These are phyloP conservation scores for Drosophila austrosaltans DNA, from an alignment of 2,888 invertebrate genomes.

Conservation along the genomic window DNA sequence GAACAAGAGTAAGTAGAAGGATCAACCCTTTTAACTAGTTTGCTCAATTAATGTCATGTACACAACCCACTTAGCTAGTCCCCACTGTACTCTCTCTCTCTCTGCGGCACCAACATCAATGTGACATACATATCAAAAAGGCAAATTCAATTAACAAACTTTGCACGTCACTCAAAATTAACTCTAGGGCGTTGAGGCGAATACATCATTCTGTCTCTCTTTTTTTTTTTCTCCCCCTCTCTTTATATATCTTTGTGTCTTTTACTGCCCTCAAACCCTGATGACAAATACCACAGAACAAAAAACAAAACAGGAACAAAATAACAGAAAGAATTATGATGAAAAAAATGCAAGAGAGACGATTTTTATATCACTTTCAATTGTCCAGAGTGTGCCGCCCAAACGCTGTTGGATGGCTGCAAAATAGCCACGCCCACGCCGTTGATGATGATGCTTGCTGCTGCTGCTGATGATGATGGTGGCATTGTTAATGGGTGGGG, in stretches of 20 bases:
- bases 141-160: constrained; percentile 78
- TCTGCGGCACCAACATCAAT: constrained; percentile 48
- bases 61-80: constrained; percentile 77
- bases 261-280: constrained; percentile 21
- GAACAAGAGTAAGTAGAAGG: constrained; percentile 2
- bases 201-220: constrained; percentile 14
- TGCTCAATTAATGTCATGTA: constrained; percentile 78
- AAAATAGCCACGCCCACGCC: constrained; percentile 41
- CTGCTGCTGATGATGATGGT: constrained; percentile 27
- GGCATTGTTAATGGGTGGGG: constrained; percentile 29
- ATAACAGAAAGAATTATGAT: constrained; percentile 42
- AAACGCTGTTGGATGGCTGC: constrained; percentile 41
- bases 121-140: constrained; percentile 58
- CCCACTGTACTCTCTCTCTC: constrained; percentile 58
- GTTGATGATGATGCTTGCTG: constrained; percentile 33
- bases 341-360: constrained; percentile 38
- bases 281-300: constrained; percentile 64
- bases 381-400: constrained; percentile 70
- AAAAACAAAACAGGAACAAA: constrained; percentile 29
- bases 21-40: constrained; percentile 52
- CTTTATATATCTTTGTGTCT: not conserved
- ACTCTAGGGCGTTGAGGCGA: constrained; percentile 67
- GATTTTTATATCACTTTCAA: constrained; percentile 74
- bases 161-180: constrained; percentile 78
- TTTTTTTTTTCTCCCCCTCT: not conserved